Base-by-base conservation (phyloP, 2,113 vertebrate species). In the Bungarus multicinctus region DNA sequence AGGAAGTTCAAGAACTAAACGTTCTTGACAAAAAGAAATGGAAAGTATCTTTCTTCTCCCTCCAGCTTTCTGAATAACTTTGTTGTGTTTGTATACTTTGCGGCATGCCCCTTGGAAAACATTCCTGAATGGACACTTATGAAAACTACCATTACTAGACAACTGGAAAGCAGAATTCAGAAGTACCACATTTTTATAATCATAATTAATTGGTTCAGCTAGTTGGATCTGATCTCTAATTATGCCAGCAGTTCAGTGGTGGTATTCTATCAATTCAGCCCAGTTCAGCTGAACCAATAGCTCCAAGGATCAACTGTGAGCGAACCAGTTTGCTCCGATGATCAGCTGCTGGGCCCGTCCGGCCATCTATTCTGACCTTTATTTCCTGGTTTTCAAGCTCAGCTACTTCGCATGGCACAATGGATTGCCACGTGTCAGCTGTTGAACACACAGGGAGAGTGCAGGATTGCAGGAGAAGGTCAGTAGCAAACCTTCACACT, bases 141-240 rank as follows among this genome's bases (percentile, higher is more conserved):
- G 53, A 20, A 0, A 0, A 54, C 16, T 27, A 22, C 25, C 11
- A 85, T 85, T 52, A 69, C 0, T 0, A 20, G 27, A 39, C 14
- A 69, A 5, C 9, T 54, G n/a, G 11, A 22, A 55, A 88, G 54
- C 1, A 3, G 5, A 23, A 54, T 81, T 18, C 58, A 88, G 58
- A 54, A 92, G 2, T 14, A 30, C 47, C 10, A 30, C 23, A 10
- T 18, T 88, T 88, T 60, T 69, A 64, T 55, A 92, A 47, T 45
- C 58, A 81, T 60, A 22, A 7, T 27, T 47, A 60, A 25, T 45
- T 58, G 34, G 22, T 74, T 69, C 20, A 34, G 8, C 9, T 39
- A 39, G 3, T 47, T 86, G 34, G 6, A 39, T 52, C 16, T 88
- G 50, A 88, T 92, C 6, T 12, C 91, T 22, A 25, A 5, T 58